These are phyloP conservation scores for Timandra comae DNA, from an alignment of 2,888 invertebrate species.

Conservation along the genomic window DNA sequence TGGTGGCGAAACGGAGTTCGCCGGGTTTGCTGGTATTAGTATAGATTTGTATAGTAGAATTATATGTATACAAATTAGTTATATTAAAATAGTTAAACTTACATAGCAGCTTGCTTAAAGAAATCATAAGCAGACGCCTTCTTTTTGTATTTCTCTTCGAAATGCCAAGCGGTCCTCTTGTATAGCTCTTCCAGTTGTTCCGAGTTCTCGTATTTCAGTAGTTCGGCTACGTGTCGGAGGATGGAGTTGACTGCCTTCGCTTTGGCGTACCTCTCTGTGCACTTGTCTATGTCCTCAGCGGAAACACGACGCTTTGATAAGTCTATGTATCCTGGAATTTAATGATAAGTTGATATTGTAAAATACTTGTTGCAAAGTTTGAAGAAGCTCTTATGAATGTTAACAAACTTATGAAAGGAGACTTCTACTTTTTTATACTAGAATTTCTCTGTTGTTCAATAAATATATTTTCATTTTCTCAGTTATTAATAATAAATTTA, in stretches of 20 bases:
- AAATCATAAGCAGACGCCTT: slow-evolving; percentile 98
- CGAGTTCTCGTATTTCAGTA: slow-evolving; percentile 92
- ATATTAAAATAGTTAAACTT: slow-evolving; percentile 49
- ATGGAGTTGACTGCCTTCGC: slow-evolving; percentile 99
- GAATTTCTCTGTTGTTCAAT: too few species aligned
- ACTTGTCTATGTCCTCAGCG: slow-evolving; percentile 97
- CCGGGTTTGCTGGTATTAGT: too few species aligned
- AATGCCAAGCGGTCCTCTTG: slow-evolving; percentile 97
- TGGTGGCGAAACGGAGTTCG: too few species aligned
- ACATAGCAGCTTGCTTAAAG: slow-evolving; percentile 98
- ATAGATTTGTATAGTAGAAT: too few species aligned
- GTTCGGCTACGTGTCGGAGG: slow-evolving; percentile 96
- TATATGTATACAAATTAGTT: too few species aligned
- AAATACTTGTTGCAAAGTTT: too few species aligned
- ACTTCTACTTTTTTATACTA: too few species aligned
- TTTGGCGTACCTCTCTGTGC: slow-evolving; percentile 98
- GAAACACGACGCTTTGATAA: slow-evolving; percentile 99
- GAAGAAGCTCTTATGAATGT: too few species aligned
- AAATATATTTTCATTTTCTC: too few species aligned
- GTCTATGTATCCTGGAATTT: slow-evolving; percentile 93
- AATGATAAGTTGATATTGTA: too few species aligned
- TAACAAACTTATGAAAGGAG: too few species aligned
- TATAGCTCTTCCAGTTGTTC: slow-evolving; percentile 97
- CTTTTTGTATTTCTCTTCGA: slow-evolving; percentile 97
- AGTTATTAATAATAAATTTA: too few species aligned